Conservation (phyloP, 1,140 invertebrate genomes). For the Zaprionus taronus region DNA sequence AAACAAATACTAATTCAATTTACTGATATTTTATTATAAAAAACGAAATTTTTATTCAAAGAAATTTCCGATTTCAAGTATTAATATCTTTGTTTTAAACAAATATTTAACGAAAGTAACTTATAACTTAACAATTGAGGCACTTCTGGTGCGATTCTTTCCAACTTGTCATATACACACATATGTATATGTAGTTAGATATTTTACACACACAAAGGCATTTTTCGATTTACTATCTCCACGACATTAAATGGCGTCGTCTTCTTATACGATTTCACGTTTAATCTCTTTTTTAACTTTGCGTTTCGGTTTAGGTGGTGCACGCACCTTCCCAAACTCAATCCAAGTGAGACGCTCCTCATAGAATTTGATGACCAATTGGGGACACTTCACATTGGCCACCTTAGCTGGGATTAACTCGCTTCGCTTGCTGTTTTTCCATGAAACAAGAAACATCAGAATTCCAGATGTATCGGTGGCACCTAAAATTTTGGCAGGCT, state of each 20-base stretch:
- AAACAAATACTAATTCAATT: background rate
- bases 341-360: constrained; percentile 97
- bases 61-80: background rate
- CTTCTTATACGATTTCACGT: background rate
- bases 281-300: background rate
- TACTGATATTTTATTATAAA: background rate
- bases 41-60: background rate
- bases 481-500: constrained; percentile 96
- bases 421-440: constrained; percentile 96
- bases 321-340: background rate
- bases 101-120: background rate
- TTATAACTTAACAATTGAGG: background rate
- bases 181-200: background rate
- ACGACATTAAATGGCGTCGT: background rate
- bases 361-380: constrained; percentile 97
- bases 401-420: constrained; percentile 95
- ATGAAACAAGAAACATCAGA: constrained; percentile 98
- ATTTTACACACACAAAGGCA: background rate
- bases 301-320: background rate
- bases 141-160: background rate
- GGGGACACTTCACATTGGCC: constrained; percentile 95
- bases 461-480: constrained; percentile 96
- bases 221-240: background rate
- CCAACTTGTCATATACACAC: background rate
- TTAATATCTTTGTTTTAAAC: background rate